phyloP scores from a whole-genome alignment of 2,113 vertebrate species.

The Tenebrosternarchus preto region DNA sequence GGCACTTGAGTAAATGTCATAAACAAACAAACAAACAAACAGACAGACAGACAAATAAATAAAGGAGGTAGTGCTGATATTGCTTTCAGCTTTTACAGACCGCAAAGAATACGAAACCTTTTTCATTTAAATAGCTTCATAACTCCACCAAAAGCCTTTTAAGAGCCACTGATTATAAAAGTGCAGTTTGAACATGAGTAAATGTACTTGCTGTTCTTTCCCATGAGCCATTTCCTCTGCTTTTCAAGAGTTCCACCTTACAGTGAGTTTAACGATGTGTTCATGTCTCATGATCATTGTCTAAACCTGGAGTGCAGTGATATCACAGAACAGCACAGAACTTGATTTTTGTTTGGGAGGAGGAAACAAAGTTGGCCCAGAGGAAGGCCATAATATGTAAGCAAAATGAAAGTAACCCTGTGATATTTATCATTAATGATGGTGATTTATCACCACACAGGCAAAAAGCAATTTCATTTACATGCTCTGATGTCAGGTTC shows the following conservation, averaged over 20 bases:
- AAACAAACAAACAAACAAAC: too few relatives aligned
- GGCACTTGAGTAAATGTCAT: neutral
- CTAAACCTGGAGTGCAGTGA: neutral
- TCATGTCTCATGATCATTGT: neutral
- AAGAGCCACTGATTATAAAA: neutral
- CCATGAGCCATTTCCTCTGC: neutral
- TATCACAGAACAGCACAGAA: neutral
- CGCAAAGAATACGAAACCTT: neutral
- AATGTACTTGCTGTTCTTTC: neutral
- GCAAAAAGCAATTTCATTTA: neutral
- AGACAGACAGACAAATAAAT: too few relatives aligned
- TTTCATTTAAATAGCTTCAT: neutral
- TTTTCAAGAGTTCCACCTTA: neutral
- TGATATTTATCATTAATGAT: constrained; percentile 4
- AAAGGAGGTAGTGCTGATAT: too few relatives aligned
- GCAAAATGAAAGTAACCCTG: neutral
- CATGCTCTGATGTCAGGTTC: neutral
- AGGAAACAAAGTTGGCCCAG: neutral
- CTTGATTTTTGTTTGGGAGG: neutral
- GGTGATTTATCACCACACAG: constrained; percentile 3
- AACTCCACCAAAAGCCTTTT: too few relatives aligned
- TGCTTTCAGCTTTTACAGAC: neutral
- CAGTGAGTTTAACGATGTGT: constrained; percentile 13
- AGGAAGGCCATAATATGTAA: too few relatives aligned
- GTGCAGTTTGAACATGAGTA: neutral